Evolutionary conservation across 2,113 vertebrate species (phyloP).

Genomic region (Jaculus jaculus): DNA sequence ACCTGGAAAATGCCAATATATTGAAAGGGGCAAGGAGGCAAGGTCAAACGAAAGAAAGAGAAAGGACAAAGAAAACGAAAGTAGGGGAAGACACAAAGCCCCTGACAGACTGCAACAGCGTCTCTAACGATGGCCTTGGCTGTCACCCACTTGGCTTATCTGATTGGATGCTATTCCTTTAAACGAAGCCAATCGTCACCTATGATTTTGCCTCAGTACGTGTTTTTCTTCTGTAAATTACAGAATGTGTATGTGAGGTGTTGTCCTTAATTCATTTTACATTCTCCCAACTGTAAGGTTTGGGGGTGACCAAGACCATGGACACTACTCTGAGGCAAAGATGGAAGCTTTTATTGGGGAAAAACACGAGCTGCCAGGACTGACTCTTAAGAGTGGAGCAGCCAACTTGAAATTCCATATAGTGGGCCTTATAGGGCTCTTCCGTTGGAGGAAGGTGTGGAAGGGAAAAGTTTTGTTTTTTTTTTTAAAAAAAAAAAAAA

Average conservation of each 20-base stretch:
- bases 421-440: too few relatives aligned
- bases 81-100: background rate
- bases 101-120: background rate
- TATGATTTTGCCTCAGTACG: background rate
- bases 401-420: too few relatives aligned
- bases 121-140: background rate
- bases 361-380: too few relatives aligned
- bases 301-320: too few relatives aligned
- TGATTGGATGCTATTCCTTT: background rate
- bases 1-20: background rate
- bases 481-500: too few relatives aligned
- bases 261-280: background rate
- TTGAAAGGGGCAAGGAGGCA: background rate
- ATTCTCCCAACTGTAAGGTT: background rate
- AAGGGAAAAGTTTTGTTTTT: too few relatives aligned
- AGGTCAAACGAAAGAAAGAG: background rate
- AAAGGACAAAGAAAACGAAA: background rate
- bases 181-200: background rate
- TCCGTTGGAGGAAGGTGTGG: too few relatives aligned
- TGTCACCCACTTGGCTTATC: background rate
- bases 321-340: too few relatives aligned
- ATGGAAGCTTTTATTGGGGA: too few relatives aligned
- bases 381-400: too few relatives aligned
- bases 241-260: background rate
- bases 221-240: background rate